Conservation (phyloP, 1,140 invertebrate genomes). For the Bradysia coprophila region DNA sequence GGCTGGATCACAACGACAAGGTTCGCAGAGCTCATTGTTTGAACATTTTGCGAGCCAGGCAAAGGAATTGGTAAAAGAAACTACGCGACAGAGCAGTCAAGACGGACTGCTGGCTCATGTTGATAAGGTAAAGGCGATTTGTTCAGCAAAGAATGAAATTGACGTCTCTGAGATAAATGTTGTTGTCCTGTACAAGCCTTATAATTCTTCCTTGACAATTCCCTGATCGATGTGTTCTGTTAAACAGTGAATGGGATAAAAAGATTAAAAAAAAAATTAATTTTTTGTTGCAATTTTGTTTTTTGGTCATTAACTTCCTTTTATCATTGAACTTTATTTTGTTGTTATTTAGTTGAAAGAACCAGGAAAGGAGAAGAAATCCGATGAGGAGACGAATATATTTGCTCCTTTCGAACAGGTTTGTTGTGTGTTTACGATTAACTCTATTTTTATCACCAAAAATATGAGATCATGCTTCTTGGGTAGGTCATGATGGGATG, state of each 20-base stretch:
- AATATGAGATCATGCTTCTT: not conserved
- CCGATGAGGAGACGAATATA: slow-evolving; percentile 44
- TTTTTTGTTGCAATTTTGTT: no score
- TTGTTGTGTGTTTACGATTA: slow-evolving; percentile 18
- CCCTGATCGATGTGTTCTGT: no score
- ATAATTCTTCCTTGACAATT: not conserved
- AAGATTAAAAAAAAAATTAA: no score
- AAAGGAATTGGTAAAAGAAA: slow-evolving; percentile 68
- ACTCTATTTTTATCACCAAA: not conserved
- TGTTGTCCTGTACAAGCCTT: not conserved
- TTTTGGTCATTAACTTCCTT: no score
- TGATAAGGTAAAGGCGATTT: slow-evolving; percentile 61
- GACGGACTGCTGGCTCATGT: slow-evolving; percentile 76
- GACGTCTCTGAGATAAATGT: not conserved
- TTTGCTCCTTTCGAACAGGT: slow-evolving; percentile 61
- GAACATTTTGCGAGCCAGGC: slow-evolving; percentile 73
- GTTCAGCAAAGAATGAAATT: not conserved
- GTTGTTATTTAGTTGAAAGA: slow-evolving; percentile 29
- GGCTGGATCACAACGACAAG: slow-evolving; percentile 41
- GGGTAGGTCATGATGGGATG: no score
- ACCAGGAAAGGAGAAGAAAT: slow-evolving; percentile 46
- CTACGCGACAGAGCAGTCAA: slow-evolving; percentile 71
- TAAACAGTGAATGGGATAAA: no score
- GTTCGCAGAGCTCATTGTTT: slow-evolving; percentile 61
- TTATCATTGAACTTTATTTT: no score